These are phyloP conservation scores for Sebastes hopkinsi DNA, from an alignment of 2,797 vertebrate species.

Conservation along the genomic window DNA sequence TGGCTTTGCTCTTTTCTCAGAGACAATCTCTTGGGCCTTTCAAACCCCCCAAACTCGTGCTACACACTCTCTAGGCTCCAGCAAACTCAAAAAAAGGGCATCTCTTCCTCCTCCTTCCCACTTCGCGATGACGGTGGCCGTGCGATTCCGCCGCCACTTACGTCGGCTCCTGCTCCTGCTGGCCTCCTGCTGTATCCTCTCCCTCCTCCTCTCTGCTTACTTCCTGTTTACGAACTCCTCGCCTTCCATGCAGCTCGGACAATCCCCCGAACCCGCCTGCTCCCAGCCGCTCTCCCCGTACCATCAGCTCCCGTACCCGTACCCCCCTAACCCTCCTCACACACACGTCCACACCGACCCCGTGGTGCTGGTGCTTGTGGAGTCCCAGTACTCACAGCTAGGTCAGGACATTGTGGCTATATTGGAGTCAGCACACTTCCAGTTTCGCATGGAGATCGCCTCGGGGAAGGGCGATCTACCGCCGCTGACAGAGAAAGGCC, in stretches of 20 bases:
- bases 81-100: constrained; percentile 28
- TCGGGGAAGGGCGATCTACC: constrained; percentile 96
- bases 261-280: constrained; percentile 86
- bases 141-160: constrained; percentile 86
- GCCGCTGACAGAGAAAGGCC: constrained; percentile 90
- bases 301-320: constrained; percentile 86
- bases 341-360: constrained; percentile 86
- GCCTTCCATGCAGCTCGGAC: constrained; percentile 90
- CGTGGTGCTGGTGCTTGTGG: constrained; percentile 91
- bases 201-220: constrained; percentile 93
- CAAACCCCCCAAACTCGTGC: not conserved
- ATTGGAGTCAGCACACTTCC: constrained; percentile 93
- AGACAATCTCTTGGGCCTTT: constrained; percentile 51
- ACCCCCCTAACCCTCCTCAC: constrained; percentile 89
- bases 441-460: constrained; percentile 93
- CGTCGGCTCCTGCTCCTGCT: constrained; percentile 91
- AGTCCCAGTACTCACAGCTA: constrained; percentile 96
- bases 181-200: constrained; percentile 92
- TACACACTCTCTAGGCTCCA: not conserved
- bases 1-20: constrained; percentile 52
- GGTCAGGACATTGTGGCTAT: constrained; percentile 96
- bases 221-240: constrained; percentile 93
- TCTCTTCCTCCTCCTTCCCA: constrained; percentile 1
- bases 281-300: constrained; percentile 87
- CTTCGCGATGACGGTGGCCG: constrained; percentile 73